These are phyloP conservation scores for Hyles vespertilio DNA, from an alignment of 1,140 invertebrate species.

Conservation along the genomic window DNA sequence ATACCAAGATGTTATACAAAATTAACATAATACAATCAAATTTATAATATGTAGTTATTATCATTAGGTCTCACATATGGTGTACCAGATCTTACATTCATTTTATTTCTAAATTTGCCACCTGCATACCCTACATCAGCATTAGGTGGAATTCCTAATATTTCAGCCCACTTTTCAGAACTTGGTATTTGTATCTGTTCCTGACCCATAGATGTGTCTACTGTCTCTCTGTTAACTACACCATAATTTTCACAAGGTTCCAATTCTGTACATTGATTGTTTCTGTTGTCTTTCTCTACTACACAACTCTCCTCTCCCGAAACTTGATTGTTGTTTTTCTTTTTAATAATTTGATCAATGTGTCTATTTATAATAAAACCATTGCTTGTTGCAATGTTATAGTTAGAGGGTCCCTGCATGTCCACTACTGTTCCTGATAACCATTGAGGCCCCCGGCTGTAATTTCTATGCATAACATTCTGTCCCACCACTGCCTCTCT, in stretches of 20 bases:
- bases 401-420: slow-evolving; percentile 9
- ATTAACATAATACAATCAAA: neutral
- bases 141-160: slow-evolving; percentile 1
- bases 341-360: too few relatives aligned
- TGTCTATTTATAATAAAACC: slow-evolving; percentile 10
- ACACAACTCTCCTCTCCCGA: too few relatives aligned
- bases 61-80: neutral
- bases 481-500: slow-evolving; percentile 13
- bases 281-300: too few relatives aligned
- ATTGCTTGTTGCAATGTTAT: slow-evolving; percentile 9
- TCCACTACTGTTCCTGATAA: slow-evolving; percentile 13
- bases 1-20: neutral
- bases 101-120: neutral
- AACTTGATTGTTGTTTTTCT: too few relatives aligned
- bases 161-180: neutral
- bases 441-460: slow-evolving; percentile 9
- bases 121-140: neutral
- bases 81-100: neutral
- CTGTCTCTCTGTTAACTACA: too few relatives aligned
- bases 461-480: slow-evolving; percentile 18
- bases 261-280: too few relatives aligned
- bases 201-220: neutral
- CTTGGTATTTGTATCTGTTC: neutral
- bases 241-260: too few relatives aligned
- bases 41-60: neutral